phyloP scores from a whole-genome alignment of 2,113 vertebrate genomes.

The Microcebus murinus region DNA sequence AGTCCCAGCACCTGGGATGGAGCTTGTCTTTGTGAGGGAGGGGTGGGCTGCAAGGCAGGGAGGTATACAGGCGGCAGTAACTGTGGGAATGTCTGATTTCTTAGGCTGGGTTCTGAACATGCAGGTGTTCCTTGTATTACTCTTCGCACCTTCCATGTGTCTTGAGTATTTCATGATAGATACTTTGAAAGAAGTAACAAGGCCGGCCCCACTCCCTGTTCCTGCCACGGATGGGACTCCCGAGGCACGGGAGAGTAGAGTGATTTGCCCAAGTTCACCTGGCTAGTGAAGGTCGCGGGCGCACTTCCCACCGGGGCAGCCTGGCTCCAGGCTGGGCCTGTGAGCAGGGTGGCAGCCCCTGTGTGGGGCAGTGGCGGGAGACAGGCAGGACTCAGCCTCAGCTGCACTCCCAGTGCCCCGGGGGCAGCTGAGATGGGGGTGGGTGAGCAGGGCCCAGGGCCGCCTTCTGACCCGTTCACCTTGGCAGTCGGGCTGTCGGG shows the following conservation, averaged over 20 bases:
- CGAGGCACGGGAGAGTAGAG: too few relatives aligned
- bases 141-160: background rate
- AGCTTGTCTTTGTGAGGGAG: background rate
- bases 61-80: background rate
- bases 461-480: background rate
- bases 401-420: too few relatives aligned
- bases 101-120: background rate
- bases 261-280: too few relatives aligned
- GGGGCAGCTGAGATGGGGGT: too few relatives aligned
- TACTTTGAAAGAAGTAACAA: background rate
- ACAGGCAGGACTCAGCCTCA: too few relatives aligned
- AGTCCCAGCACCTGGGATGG: too few relatives aligned
- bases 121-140: background rate
- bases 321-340: too few relatives aligned
- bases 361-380: too few relatives aligned
- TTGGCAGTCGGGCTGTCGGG: accelerated
- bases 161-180: background rate
- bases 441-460: background rate
- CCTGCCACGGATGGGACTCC: background rate
- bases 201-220: background rate
- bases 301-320: too few relatives aligned
- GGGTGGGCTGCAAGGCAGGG: background rate
- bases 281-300: too few relatives aligned
- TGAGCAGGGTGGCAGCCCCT: too few relatives aligned
- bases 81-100: background rate